Evolutionary conservation across 1,140 invertebrate species (phyloP).

Genomic region (Drosophila jambulina): DNA sequence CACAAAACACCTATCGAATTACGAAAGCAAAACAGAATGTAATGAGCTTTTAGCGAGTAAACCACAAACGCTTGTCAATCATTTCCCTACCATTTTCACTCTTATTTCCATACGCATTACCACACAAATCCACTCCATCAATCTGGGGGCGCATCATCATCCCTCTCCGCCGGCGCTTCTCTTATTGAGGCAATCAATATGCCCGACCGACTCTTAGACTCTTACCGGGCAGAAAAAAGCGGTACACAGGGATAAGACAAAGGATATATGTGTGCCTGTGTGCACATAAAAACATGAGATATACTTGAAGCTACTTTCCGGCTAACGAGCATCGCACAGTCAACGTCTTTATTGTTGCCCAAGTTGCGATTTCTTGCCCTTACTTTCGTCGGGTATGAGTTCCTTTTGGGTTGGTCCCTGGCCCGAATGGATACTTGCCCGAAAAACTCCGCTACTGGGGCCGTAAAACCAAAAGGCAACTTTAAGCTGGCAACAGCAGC

Average conservation of each 20-base stretch:
- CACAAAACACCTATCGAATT: constrained; percentile 31
- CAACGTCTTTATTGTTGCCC: constrained; percentile 70
- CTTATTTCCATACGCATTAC: constrained; percentile 40
- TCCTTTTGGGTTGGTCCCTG: neutral
- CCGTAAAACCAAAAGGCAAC: constrained; percentile 5
- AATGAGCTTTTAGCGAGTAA: constrained; percentile 39
- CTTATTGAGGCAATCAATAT: constrained; percentile 60
- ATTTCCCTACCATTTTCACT: constrained; percentile 35
- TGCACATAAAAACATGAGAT: constrained; percentile 64
- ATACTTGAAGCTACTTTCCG: constrained; percentile 71
- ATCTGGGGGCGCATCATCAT: constrained; percentile 21
- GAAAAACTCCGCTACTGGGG: constrained; percentile 2
- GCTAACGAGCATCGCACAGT: constrained; percentile 71
- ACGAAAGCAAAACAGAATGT: constrained; percentile 18
- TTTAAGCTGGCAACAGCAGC: constrained; percentile 17
- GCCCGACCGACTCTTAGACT: constrained; percentile 39
- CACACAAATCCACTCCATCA: constrained; percentile 58
- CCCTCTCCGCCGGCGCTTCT: neutral
- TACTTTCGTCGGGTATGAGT: neutral
- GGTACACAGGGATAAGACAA: constrained; percentile 38
- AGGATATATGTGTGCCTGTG: constrained; percentile 29
- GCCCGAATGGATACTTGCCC: constrained; percentile 1
- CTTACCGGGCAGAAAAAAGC: constrained; percentile 12
- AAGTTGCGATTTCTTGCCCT: constrained; percentile 48
- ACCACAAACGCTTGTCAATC: constrained; percentile 58